These are phyloP conservation scores for Eurypyga helias DNA, from an alignment of 2,113 vertebrate species.

Conservation along the genomic window DNA sequence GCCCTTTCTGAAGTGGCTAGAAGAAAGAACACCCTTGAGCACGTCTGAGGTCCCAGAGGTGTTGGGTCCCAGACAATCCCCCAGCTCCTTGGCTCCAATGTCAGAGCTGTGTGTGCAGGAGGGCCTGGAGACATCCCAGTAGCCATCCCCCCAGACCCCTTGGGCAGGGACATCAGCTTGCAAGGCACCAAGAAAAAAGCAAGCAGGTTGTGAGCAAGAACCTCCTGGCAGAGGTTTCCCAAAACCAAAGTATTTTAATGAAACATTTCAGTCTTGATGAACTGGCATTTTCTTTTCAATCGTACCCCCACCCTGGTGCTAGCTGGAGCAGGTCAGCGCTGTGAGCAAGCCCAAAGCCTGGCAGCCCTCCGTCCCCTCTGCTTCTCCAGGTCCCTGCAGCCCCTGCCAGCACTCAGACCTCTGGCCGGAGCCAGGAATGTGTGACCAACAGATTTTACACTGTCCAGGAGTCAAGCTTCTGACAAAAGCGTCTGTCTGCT, in stretches of 20 bases:
- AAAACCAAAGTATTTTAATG: background rate
- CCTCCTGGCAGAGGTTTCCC: background rate
- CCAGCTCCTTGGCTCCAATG: background rate
- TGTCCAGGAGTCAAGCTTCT: background rate
- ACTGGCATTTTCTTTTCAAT: background rate
- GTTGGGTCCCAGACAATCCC: background rate
- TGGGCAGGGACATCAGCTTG: accelerated
- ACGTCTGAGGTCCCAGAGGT: accelerated
- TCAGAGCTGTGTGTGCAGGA: background rate
- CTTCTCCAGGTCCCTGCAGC: background rate
- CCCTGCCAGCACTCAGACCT: background rate
- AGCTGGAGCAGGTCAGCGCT: background rate
- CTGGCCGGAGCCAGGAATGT: background rate
- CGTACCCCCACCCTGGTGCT: accelerated
- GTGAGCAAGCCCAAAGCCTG: background rate
- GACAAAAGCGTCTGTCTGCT: background rate
- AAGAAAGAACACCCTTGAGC: background rate
- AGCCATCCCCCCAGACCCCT: background rate
- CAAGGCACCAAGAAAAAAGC: background rate
- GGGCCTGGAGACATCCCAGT: background rate
- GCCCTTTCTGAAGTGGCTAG: background rate
- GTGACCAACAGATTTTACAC: background rate
- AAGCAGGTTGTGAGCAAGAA: background rate
- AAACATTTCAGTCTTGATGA: background rate
- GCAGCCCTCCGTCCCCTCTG: accelerated